These are phyloP conservation scores for Gobiocypris rarus DNA, from an alignment of 2,113 vertebrate genomes.

Conservation along the genomic window DNA sequence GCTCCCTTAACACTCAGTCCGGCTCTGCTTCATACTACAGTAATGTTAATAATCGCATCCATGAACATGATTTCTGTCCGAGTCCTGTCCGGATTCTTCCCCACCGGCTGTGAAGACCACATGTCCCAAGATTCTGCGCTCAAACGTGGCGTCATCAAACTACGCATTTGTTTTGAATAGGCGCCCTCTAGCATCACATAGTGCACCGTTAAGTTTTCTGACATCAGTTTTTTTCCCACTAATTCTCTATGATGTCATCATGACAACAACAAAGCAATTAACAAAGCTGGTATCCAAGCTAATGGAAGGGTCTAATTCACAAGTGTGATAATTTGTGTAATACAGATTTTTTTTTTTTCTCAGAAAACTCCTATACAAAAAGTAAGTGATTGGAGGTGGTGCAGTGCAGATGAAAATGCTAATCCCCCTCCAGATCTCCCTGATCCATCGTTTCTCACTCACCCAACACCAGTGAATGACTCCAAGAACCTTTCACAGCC, in stretches of 20 bases:
- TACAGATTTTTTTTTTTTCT: neutral
- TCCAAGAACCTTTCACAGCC: neutral
- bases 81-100: no score
- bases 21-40: no score
- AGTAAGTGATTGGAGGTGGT: constrained; percentile 44
- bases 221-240: neutral
- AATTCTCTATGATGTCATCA: neutral
- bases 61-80: no score
- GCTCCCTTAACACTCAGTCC: no score
- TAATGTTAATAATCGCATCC: no score
- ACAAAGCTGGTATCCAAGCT: constrained; percentile 8
- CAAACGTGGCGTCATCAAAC: no score
- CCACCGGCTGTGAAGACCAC: no score
- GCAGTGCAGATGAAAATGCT: constrained; percentile 57
- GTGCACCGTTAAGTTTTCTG: neutral
- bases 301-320: neutral
- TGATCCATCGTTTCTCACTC: neutral
- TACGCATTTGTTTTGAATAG: no score
- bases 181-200: no score
- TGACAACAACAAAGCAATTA: neutral
- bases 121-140: no score
- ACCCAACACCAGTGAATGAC: neutral
- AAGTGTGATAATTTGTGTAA: neutral
- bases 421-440: constrained; percentile 57
- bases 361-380: constrained; percentile 51